Conservation (phyloP, 2,797 vertebrate genomes). For the Sebastes goodei region DNA sequence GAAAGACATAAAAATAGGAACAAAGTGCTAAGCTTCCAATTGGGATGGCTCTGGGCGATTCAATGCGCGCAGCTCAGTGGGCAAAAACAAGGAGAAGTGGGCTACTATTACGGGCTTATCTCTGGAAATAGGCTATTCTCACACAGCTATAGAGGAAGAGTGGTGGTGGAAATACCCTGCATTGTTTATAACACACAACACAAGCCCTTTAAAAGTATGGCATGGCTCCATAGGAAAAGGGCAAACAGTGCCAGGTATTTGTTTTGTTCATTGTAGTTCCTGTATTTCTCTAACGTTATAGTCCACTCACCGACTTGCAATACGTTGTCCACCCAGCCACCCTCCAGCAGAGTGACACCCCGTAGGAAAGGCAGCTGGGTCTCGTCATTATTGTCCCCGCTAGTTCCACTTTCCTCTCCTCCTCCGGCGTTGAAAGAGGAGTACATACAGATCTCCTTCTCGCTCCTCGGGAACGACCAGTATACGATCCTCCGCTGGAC, state of each 20-base stretch:
- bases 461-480: slow-evolving; percentile 97
- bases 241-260: slow-evolving; percentile 42
- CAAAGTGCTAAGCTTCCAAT: slow-evolving; percentile 89
- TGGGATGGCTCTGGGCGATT: slow-evolving; percentile 84
- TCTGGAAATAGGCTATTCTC: slow-evolving; percentile 75
- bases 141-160: slow-evolving; percentile 62
- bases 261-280: slow-evolving; percentile 44
- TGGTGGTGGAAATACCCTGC: slow-evolving; percentile 72
- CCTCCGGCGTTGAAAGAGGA: slow-evolving; percentile 96
- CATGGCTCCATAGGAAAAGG: slow-evolving; percentile 42
- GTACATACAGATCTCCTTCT: slow-evolving; percentile 99
- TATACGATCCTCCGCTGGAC: slow-evolving; percentile 98
- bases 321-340: slow-evolving; percentile 98
- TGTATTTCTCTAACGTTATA: slow-evolving; percentile 40
- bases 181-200: slow-evolving; percentile 72
- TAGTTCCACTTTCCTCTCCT: slow-evolving; percentile 88
- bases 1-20: slow-evolving; percentile 91
- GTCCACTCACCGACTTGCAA: slow-evolving; percentile 97
- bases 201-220: slow-evolving; percentile 67
- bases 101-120: slow-evolving; percentile 76
- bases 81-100: slow-evolving; percentile 80
- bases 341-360: slow-evolving; percentile 94
- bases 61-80: slow-evolving; percentile 80
- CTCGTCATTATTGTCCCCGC: slow-evolving; percentile 88
- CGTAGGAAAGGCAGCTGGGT: slow-evolving; percentile 94